phyloP scores from a whole-genome alignment of 2,888 invertebrate species.

The Mystacides longicornis region DNA sequence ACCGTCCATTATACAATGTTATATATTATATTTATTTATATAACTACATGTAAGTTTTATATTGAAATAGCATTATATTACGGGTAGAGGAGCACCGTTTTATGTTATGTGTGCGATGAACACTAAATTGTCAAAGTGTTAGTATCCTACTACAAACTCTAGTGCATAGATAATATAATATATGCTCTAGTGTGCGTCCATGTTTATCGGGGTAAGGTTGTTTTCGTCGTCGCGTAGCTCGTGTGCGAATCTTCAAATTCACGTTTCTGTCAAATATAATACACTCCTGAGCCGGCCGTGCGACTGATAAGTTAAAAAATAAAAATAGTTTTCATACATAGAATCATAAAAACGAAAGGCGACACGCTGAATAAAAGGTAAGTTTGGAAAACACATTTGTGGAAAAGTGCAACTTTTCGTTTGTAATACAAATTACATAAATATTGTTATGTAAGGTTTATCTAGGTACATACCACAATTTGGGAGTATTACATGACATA shows the following conservation, averaged over 20 bases:
- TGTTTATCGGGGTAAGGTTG: slow-evolving; percentile 16
- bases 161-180: neutral
- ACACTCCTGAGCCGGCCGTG: neutral
- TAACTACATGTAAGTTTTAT: no score
- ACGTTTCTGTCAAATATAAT: slow-evolving; percentile 18
- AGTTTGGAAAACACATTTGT: neutral
- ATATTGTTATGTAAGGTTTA: slow-evolving; percentile 4
- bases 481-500: neutral
- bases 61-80: no score
- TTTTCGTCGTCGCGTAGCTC: slow-evolving; percentile 6
- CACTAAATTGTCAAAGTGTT: no score
- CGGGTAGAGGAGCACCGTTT: no score
- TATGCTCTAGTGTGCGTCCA: slow-evolving; percentile 8
- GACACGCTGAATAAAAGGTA: neutral
- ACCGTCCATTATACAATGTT: no score
- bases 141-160: neutral
- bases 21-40: no score
- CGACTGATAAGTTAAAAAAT: neutral
- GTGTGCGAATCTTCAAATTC: slow-evolving; percentile 18
- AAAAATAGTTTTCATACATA: neutral
- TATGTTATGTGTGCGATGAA: no score
- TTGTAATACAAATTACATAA: slow-evolving; percentile 3
- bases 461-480: neutral
- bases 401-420: neutral
- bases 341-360: neutral